phyloP scores from a whole-genome alignment of 2,113 vertebrate species.

The Cisticola juncidis region DNA sequence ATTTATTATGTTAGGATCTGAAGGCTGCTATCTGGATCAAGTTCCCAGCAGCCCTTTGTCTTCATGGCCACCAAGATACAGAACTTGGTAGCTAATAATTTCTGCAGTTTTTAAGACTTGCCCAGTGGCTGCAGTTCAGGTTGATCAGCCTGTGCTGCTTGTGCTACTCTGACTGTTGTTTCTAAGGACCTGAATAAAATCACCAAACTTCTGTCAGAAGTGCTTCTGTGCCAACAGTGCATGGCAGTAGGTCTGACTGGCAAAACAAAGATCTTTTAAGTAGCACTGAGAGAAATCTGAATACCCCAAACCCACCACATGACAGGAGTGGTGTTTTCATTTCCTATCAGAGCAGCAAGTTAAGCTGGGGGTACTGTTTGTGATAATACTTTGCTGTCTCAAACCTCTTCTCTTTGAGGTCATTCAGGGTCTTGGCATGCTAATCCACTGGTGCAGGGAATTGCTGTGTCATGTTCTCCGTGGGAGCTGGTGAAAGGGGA shows the following conservation, averaged over 20 bases:
- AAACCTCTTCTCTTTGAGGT: neutral
- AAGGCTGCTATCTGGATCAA: neutral
- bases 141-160: neutral
- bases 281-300: neutral
- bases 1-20: neutral
- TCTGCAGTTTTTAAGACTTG: neutral
- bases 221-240: neutral
- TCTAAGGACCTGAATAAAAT: neutral
- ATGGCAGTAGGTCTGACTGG: neutral
- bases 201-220: neutral
- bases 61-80: neutral
- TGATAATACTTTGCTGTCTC: neutral
- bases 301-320: neutral
- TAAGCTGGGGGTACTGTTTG: neutral
- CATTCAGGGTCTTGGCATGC: neutral
- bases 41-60: neutral
- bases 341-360: rapidly evolving
- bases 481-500: neutral
- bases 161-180: neutral
- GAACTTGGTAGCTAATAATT: neutral
- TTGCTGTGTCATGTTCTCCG: rapidly evolving
- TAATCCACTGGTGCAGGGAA: rapidly evolving
- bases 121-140: neutral
- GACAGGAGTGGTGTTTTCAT: neutral
- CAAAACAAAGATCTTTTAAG: neutral